Base-by-base conservation (phyloP, 2,797 vertebrate species). In the Pseudocheirus occidentalis region DNA sequence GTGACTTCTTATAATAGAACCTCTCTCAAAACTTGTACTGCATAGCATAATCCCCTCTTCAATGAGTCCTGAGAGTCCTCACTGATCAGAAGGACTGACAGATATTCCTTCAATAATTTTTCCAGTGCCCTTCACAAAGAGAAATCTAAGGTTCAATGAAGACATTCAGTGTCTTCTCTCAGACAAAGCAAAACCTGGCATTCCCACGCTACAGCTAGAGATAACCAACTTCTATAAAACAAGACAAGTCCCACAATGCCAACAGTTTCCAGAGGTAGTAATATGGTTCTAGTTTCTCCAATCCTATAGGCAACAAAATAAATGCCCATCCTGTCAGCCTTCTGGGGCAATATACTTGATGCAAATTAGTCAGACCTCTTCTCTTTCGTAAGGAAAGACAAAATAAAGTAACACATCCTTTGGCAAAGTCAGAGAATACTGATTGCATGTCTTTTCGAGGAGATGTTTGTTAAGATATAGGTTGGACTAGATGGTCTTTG, bases 141-240 rank as follows among this genome's bases (percentile, higher is more conserved):
- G 52, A 55, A 73, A 92, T 73, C 94, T 46, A 29, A 34, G 31
- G 31, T 59, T 6, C 12, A 31, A 5, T 57, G 56, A 54, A 92
- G 5, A 24, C 53, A 66, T 21, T 91, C 62, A 89, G 21, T 27
- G 56, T 24, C 81, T 52, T 92, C n/a, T 34, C 46, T 93, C 92
- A 40, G 54, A 73, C 50, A 95, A 90, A 59, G 46, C 34, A 46
- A 53, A 91, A 57, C 27, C 55, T 18, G 56, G 73, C 34, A 50
- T 87, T 40, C 50, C 5, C 7, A 3, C 46, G 59, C 24, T 6
- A 16, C 28, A 53, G 0, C 3, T 3, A 73, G 55, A 14, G 2
- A 1, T 59, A 53, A 58, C 10, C 90, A 55, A 54, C n/a, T 92
- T 93, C 92, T 94, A 91, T 87, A 62, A 91, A 58, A 53, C 73